Percentiles rank a stretch among this genome's conserved stretches.
Conservation (phyloP, 2,113 vertebrate species). For the Percina caprodes region DNA sequence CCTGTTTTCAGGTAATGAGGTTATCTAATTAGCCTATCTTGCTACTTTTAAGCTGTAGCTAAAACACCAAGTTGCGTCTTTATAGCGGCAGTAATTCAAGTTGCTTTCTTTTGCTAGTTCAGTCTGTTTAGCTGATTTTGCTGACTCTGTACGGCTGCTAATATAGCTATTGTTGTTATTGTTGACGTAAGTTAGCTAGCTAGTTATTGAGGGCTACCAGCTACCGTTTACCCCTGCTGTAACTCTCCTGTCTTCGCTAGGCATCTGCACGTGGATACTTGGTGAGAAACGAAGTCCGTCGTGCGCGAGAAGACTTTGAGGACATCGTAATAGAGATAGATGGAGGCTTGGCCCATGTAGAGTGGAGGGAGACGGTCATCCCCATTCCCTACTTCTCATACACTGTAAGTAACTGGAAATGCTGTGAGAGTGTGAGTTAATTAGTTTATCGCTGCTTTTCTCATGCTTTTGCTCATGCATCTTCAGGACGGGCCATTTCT, state of each 20-base stretch:
- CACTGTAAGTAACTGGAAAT: constrained; percentile 59
- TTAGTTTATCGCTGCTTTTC: not conserved
- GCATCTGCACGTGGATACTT: constrained; percentile 86
- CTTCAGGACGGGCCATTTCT: constrained; percentile 38
- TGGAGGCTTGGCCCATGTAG: constrained; percentile 80
- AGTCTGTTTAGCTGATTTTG: not conserved
- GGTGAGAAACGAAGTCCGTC: constrained; percentile 80
- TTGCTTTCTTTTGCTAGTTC: not conserved
- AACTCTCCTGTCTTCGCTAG: constrained; percentile 63
- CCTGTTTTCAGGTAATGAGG: constrained; percentile 74
- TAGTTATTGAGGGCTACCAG: too few relatives aligned
- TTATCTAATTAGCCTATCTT: too few relatives aligned
- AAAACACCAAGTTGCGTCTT: not conserved
- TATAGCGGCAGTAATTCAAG: not conserved
- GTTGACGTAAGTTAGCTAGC: not conserved
- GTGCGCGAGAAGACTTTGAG: constrained; percentile 85
- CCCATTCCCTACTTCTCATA: constrained; percentile 83
- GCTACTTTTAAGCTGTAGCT: not conserved
- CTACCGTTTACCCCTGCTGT: not conserved
- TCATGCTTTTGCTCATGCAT: not conserved
- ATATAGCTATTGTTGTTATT: constrained; percentile 8
- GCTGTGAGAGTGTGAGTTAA: not conserved
- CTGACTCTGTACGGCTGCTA: not conserved
- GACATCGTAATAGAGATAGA: constrained; percentile 88
- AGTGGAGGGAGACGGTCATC: constrained; percentile 82